Percentiles rank a stretch among this genome's conserved stretches.
Conservation (phyloP, 2,888 invertebrate genomes). For the Seladonia tumulorum region DNA sequence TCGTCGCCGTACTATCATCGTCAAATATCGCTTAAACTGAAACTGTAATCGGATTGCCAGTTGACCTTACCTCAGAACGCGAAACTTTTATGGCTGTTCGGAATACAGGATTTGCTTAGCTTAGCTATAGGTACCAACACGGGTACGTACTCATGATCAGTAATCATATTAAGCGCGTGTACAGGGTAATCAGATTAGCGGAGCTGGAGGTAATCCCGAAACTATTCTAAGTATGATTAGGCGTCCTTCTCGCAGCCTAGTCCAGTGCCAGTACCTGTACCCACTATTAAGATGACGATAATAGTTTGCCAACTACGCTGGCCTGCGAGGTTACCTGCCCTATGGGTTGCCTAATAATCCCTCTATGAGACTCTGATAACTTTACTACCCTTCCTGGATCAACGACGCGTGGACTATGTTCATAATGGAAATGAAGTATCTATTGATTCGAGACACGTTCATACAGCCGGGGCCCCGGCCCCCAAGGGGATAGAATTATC, state of each 20-base stretch:
- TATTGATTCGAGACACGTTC: constrained; percentile 68
- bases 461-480: constrained; percentile 23
- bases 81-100: constrained; percentile 81
- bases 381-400: constrained; percentile 78
- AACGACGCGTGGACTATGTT: constrained; percentile 73
- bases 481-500: constrained; percentile 47
- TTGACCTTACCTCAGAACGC: constrained; percentile 77
- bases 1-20: constrained; percentile 50
- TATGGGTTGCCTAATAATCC: constrained; percentile 84
- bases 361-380: constrained; percentile 83
- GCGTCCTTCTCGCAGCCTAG: constrained; percentile 82
- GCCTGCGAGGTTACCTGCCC: constrained; percentile 82
- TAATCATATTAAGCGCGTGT: constrained; percentile 85
- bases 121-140: constrained; percentile 79
- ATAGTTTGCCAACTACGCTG: constrained; percentile 84
- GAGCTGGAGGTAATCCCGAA: constrained; percentile 84
- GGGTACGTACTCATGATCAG: constrained; percentile 83
- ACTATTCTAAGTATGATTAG: constrained; percentile 85
- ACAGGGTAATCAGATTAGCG: constrained; percentile 84
- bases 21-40: constrained; percentile 65
- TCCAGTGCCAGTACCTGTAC: constrained; percentile 80
- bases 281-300: constrained; percentile 83
- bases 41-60: constrained; percentile 76
- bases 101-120: constrained; percentile 80
- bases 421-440: constrained; percentile 73